Conservation (phyloP, 2,113 vertebrate genomes). For the Ctenodactylus gundi region DNA sequence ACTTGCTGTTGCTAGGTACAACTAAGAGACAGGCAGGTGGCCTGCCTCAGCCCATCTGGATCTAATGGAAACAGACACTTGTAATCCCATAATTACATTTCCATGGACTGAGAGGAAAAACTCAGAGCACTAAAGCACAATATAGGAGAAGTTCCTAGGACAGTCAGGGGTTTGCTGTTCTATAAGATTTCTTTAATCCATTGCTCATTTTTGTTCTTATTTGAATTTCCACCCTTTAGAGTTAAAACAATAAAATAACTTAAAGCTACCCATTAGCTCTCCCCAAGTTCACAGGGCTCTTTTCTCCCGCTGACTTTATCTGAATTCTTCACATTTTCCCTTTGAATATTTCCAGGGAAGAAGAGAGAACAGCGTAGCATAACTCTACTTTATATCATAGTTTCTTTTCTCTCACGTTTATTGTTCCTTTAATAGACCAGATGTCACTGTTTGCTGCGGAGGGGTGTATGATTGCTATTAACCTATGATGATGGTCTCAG, state of each 20-base stretch:
- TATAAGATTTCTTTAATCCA: not conserved
- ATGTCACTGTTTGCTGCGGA: not conserved
- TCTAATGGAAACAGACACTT: not conserved
- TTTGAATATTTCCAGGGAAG: not conserved
- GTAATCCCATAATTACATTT: not conserved
- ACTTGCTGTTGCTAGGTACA: not conserved
- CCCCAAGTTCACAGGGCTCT: not conserved
- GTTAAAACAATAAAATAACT: not conserved
- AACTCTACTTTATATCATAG: not conserved
- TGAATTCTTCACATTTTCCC: too few species aligned
- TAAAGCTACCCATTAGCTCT: not conserved
- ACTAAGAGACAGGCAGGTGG: not conserved
- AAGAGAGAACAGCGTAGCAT: not conserved
- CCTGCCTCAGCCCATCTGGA: not conserved
- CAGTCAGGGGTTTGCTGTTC: not conserved
- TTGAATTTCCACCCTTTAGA: not conserved
- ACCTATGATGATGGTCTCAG: not conserved
- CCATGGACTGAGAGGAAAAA: not conserved
- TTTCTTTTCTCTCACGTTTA: not conserved
- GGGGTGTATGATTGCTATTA: not conserved
- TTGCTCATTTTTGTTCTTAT: not conserved
- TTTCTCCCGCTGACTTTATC: too few species aligned
- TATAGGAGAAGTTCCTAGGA: not conserved
- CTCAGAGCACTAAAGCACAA: not conserved
- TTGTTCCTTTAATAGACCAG: not conserved